Conservation (phyloP, 2,797 vertebrate species). For the Glossophaga mutica region DNA sequence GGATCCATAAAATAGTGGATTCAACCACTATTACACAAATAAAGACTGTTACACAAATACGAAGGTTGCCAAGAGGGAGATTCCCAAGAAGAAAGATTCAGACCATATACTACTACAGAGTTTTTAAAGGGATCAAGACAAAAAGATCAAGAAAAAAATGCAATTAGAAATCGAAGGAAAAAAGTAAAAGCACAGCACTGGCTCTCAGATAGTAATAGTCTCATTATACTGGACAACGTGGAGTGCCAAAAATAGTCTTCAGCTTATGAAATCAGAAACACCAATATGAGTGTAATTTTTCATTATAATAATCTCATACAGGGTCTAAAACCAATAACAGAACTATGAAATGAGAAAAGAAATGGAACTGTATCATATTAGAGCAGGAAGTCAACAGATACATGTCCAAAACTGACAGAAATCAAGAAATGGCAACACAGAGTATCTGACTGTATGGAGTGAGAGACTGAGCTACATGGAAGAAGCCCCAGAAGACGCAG, state of each 20-base stretch:
- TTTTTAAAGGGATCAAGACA: not conserved
- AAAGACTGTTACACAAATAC: not conserved
- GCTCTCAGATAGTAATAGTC: not conserved
- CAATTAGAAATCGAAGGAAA: not conserved
- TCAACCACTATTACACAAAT: not conserved
- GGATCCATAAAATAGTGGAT: not conserved
- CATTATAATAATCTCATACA: not conserved
- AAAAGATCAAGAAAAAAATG: not conserved
- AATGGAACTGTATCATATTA: not conserved
- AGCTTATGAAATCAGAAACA: not conserved
- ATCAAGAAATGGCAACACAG: not conserved
- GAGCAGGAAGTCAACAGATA: not conserved
- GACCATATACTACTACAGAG: not conserved
- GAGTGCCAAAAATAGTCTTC: not conserved
- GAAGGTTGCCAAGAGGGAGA: not conserved
- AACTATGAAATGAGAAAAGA: not conserved
- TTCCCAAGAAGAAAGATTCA: not conserved
- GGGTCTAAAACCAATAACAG: too few relatives aligned
- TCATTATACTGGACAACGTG: not conserved
- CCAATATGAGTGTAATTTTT: not conserved
- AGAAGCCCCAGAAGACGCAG: not conserved
- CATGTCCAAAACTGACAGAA: not conserved
- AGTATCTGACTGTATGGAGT: accelerated
- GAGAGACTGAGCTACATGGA: too few relatives aligned
- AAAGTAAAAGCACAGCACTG: not conserved